A percentile compares a stretch with the other conserved stretches of the same genome.
Conservation (phyloP, 2,797 vertebrate genomes). For the Ptychobarbus kaznakovi region DNA sequence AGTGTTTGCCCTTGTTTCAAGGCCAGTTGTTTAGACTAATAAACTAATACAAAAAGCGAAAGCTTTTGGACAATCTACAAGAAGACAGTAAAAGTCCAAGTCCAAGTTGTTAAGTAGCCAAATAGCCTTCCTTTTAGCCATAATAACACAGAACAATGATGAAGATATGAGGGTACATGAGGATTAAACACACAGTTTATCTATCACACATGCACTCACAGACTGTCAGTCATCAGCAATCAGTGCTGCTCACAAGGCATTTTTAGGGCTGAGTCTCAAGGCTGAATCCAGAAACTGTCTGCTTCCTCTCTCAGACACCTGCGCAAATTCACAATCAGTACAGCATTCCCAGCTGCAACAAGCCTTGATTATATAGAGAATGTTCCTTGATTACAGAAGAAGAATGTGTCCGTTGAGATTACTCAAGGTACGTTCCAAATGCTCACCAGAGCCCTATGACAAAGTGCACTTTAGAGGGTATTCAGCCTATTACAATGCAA, state of each 20-base stretch:
- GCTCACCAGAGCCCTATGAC: neutral
- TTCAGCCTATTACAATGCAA: neutral
- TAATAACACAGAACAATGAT: neutral
- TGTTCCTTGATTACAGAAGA: slow-evolving; percentile 31
- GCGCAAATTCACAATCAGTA: slow-evolving; percentile 8
- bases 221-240: slow-evolving; percentile 4
- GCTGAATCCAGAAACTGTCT: neutral
- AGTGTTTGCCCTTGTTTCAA: neutral
- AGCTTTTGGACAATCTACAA: neutral
- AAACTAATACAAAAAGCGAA: neutral
- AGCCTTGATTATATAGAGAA: slow-evolving; percentile 40
- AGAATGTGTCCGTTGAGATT: neutral
- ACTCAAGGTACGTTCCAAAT: neutral
- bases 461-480: neutral
- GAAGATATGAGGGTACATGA: neutral
- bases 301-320: neutral
- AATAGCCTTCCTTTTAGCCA: neutral
- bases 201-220: neutral
- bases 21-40: neutral
- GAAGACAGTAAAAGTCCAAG: neutral
- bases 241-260: neutral
- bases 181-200: neutral
- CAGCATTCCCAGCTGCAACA: neutral
- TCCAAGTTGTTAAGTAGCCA: neutral
- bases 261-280: slow-evolving; percentile 13